These are phyloP conservation scores for Calliphora vicina DNA, from an alignment of 1,140 invertebrate species.

Conservation along the genomic window DNA sequence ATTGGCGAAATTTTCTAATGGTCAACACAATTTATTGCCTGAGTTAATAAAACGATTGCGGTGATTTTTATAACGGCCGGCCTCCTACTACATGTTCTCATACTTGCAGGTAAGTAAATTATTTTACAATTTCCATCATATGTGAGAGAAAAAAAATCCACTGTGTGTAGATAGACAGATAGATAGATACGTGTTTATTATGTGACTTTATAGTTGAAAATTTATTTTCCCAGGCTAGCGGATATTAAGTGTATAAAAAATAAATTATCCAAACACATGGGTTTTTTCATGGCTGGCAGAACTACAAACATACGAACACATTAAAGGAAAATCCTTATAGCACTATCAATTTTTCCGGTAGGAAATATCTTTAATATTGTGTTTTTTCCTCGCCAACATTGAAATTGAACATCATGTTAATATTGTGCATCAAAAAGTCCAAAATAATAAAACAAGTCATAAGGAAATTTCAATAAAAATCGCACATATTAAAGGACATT, in stretches of 20 bases:
- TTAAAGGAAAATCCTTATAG: constrained; percentile 9
- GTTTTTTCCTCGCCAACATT: neutral
- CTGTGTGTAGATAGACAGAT: neutral
- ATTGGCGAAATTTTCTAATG: constrained; percentile 24
- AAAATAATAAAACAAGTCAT: constrained; percentile 4
- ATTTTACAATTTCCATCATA: neutral
- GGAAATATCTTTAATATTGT: neutral
- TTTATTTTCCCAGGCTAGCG: neutral
- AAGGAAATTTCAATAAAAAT: neutral
- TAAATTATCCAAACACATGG: neutral
- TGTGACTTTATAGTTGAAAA: neutral
- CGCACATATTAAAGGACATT: neutral
- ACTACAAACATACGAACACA: too few relatives aligned
- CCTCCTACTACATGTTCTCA: too few relatives aligned
- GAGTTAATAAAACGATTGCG: constrained; percentile 28
- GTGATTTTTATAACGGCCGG: constrained; percentile 1
- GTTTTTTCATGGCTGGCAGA: neutral
- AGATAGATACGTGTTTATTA: neutral
- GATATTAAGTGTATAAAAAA: neutral
- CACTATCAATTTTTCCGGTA: neutral
- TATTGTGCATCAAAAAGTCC: constrained; percentile 2
- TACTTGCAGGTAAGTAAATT: neutral
- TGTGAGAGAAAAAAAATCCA: neutral
- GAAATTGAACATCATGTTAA: neutral
- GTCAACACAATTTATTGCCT: constrained; percentile 26